These are phyloP conservation scores for Tiphia femorata DNA, from an alignment of 2,888 invertebrate species.

Conservation along the genomic window DNA sequence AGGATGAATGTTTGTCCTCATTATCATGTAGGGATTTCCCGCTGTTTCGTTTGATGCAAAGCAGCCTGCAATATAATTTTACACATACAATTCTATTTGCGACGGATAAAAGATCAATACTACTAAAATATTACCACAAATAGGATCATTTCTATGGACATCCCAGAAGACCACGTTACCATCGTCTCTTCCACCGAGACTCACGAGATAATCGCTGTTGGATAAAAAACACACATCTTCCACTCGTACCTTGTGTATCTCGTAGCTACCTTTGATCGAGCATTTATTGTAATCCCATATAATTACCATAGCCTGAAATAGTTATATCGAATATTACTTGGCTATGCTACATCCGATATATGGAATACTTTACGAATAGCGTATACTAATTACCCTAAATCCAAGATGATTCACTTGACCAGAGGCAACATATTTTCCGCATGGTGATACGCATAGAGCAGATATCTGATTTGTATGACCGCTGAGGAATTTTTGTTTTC, in stretches of 20 bases:
- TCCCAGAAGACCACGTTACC: conserved; percentile 90
- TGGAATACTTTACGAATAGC: background rate
- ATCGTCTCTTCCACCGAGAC: conserved; percentile 91
- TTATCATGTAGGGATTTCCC: conserved; percentile 77
- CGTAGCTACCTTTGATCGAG: conserved; percentile 77
- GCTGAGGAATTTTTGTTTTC: conserved; percentile 80
- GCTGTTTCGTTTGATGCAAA: conserved; percentile 77
- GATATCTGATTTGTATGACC: conserved; percentile 87
- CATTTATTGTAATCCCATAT: conserved; percentile 86
- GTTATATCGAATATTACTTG: background rate
- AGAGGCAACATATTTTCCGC: conserved; percentile 86
- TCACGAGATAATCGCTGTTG: conserved; percentile 84
- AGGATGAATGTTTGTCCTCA: conserved; percentile 72
- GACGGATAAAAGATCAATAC: background rate
- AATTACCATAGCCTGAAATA: conserved; percentile 78
- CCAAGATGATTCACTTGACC: conserved; percentile 94
- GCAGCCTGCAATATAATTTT: conserved; percentile 54
- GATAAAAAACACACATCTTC: conserved; percentile 87
- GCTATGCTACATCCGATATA: background rate
- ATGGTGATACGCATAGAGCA: conserved; percentile 80
- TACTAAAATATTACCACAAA: conserved; percentile 67
- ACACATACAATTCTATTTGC: background rate
- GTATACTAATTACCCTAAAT: conserved; percentile 80
- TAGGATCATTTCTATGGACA: conserved; percentile 71
- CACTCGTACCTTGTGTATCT: conserved; percentile 90